A percentile compares a stretch with the other conserved stretches of the same genome.
These are phyloP conservation scores for Vipera latastei DNA, from an alignment of 2,797 vertebrate genomes.

Conservation along the genomic window DNA sequence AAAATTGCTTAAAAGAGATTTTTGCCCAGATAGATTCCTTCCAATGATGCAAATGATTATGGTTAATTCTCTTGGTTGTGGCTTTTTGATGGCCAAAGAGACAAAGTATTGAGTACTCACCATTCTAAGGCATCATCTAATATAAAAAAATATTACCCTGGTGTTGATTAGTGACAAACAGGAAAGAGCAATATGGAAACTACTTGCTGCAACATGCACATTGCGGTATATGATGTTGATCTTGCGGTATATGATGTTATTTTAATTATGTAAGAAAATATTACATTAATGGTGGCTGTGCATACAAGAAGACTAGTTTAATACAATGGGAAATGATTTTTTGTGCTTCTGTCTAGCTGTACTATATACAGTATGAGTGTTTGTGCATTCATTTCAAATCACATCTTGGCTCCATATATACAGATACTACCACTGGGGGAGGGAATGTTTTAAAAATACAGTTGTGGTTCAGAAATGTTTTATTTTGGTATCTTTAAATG, in stretches of 20 bases:
- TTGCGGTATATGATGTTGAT: conserved; percentile 6
- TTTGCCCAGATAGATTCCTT: not conserved
- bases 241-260: not conserved
- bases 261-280: conserved; percentile 11
- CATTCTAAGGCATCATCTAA: conserved; percentile 42
- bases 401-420: not conserved
- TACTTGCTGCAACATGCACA: conserved; percentile 50
- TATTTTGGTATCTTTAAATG: not conserved
- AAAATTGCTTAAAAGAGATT: not conserved
- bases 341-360: not conserved
- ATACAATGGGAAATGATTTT: not conserved
- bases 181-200: conserved; percentile 55
- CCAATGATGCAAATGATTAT: conserved; percentile 47
- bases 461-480: not conserved
- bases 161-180: conserved; percentile 57
- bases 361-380: not conserved
- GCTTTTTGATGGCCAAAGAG: conserved; percentile 55
- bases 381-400: not conserved
- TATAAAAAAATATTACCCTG: conserved; percentile 24
- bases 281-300: not conserved
- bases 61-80: conserved; percentile 59
- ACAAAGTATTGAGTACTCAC: conserved; percentile 61
- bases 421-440: not conserved
- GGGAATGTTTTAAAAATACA: not conserved
- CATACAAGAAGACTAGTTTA: not conserved